Conservation (phyloP, 2,797 vertebrate genomes). For the Trichosurus vulpecula region DNA sequence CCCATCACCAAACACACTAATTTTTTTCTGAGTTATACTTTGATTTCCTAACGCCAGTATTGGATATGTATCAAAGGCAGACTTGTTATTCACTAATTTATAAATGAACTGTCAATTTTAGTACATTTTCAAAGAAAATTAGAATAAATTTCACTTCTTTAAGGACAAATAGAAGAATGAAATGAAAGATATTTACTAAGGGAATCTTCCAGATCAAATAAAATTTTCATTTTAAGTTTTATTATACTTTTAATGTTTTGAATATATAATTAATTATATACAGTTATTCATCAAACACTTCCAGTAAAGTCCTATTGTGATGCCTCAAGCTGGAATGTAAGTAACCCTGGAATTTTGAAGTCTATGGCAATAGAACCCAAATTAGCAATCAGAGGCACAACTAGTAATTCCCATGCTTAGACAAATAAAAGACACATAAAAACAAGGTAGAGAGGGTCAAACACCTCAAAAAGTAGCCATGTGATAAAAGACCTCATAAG, state of each 20-base stretch:
- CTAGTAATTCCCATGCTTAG: background rate
- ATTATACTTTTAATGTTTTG: background rate
- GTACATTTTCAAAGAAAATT: background rate
- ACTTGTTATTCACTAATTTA: background rate
- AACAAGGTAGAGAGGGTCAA: background rate
- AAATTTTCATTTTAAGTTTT: background rate
- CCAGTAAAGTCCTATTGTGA: background rate
- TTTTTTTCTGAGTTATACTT: background rate
- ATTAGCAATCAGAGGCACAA: background rate
- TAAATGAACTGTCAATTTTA: background rate
- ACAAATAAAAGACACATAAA: background rate
- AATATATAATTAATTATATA: background rate
- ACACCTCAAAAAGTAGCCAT: background rate
- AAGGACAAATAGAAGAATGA: background rate
- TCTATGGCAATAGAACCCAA: background rate
- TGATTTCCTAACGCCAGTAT: background rate
- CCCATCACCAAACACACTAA: background rate
- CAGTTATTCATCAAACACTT: background rate
- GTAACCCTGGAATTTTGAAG: background rate
- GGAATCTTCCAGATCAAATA: background rate
- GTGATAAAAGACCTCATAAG: background rate
- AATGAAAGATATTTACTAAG: background rate
- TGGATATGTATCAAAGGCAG: background rate
- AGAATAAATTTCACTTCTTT: background rate
- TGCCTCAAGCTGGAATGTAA: background rate